These are phyloP conservation scores for Cordilura impudica DNA, from an alignment of 2,888 invertebrate genomes.

Conservation along the genomic window DNA sequence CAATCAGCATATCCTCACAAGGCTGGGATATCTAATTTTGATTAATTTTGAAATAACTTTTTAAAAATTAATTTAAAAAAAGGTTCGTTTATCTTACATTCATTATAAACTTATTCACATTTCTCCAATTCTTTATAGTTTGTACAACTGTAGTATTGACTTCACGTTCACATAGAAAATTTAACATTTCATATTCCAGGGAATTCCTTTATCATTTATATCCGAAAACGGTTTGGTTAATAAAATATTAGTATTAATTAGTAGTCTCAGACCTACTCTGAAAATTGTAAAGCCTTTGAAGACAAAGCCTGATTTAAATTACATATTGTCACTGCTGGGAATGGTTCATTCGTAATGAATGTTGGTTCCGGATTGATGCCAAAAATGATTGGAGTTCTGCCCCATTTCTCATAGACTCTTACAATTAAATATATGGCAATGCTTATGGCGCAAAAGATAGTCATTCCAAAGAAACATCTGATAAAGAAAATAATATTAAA, in stretches of 20 bases:
- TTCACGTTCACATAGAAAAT: conserved; percentile 65
- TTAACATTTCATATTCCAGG: conserved; percentile 62
- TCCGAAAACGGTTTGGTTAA: no score
- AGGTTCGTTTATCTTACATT: conserved; percentile 58
- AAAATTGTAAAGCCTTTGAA: conserved; percentile 19
- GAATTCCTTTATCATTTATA: conserved; percentile 54
- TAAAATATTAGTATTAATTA: no score
- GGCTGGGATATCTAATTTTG: conserved; percentile 88
- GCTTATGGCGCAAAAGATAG: conserved; percentile 82
- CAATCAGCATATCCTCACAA: conserved; percentile 83
- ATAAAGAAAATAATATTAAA: not conserved
- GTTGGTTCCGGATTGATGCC: conserved; percentile 85
- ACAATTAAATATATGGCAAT: conserved; percentile 85
- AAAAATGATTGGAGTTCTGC: conserved; percentile 86
- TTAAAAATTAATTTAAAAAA: not conserved
- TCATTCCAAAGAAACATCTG: conserved; percentile 83
- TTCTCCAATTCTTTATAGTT: conserved; percentile 63
- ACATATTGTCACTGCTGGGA: conserved; percentile 90
- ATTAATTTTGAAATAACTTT: not conserved
- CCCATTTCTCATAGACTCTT: conserved; percentile 86
- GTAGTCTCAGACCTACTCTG: no score
- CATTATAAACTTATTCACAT: conserved; percentile 63
- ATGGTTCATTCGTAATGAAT: conserved; percentile 84
- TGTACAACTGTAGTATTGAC: conserved; percentile 26
- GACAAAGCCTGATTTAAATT: conserved; percentile 86